Conservation (phyloP, 2,888 invertebrate genomes). For the Phaedon cochleariae region DNA sequence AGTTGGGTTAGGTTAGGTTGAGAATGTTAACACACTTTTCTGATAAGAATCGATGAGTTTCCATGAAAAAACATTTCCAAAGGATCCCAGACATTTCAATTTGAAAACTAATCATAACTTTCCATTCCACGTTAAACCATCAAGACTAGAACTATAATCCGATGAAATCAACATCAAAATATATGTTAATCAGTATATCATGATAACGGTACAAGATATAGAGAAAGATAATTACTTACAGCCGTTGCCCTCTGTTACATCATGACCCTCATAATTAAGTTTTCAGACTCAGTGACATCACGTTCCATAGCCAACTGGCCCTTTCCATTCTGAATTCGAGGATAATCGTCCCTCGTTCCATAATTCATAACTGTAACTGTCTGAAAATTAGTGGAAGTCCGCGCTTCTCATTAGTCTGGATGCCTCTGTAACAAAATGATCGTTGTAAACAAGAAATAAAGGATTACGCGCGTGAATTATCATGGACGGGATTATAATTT, state of each 20-base stretch:
- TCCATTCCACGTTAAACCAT: no score
- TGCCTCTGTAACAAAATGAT: not conserved
- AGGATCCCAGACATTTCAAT: no score
- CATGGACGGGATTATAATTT: not conserved
- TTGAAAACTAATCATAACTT: no score
- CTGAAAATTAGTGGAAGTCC: constrained; percentile 42
- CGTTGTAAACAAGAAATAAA: not conserved
- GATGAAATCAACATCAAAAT: no score
- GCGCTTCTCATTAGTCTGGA: not conserved
- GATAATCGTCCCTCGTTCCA: constrained; percentile 41
- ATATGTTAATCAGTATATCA: not conserved
- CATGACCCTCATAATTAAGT: constrained; percentile 54
- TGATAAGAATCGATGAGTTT: no score
- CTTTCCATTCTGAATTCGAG: constrained; percentile 43
- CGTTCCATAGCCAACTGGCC: constrained; percentile 47
- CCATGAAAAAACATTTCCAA: no score
- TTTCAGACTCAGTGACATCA: constrained; percentile 49
- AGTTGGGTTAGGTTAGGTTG: no score
- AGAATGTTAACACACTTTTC: no score
- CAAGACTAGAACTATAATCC: no score
- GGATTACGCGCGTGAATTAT: not conserved
- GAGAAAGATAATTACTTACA: constrained; percentile 53
- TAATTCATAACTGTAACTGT: constrained; percentile 43
- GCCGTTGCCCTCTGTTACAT: constrained; percentile 52
- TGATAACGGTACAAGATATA: not conserved